phyloP scores from a whole-genome alignment of 2,797 vertebrate genomes.

The Sebastes diaconus region DNA sequence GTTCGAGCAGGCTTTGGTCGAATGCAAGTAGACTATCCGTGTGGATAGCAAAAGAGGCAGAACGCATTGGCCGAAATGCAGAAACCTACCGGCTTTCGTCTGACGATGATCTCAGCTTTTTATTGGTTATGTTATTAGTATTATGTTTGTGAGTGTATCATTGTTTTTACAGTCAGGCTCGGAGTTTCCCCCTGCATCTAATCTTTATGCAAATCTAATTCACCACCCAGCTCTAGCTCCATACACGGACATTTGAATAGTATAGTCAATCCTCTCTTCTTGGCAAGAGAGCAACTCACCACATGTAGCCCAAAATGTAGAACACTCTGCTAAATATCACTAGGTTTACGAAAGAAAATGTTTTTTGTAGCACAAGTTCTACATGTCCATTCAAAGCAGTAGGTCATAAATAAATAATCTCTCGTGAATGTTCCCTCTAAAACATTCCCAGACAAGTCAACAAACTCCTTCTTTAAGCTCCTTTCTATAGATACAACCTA shows the following conservation, averaged over 20 bases:
- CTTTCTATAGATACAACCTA: slow-evolving; percentile 43
- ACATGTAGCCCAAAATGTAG: no score
- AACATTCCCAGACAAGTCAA: slow-evolving; percentile 49
- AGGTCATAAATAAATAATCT: slow-evolving; percentile 16
- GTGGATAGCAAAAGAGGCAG: no score
- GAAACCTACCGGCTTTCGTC: no score
- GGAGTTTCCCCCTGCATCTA: no score
- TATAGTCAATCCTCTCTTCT: not conserved
- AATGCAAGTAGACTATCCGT: no score
- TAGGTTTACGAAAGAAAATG: not conserved
- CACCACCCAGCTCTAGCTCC: not conserved
- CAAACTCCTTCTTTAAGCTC: slow-evolving; percentile 30
- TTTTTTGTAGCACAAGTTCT: not conserved
- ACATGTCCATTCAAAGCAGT: not conserved
- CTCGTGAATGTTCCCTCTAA: slow-evolving; percentile 2
- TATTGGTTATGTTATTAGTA: no score
- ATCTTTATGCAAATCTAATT: no score
- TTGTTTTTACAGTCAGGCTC: no score
- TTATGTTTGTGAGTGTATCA: no score
- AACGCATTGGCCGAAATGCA: no score
- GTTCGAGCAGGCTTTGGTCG: no score
- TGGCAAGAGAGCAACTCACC: not conserved
- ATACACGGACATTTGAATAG: not conserved
- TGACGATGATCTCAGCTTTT: no score
- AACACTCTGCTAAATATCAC: not conserved